A percentile compares a stretch with the other conserved stretches of the same genome.
phyloP scores from a whole-genome alignment of 37 sponge, comb jelly and placozoan genomes.

The Bolinopsis microptera region DNA sequence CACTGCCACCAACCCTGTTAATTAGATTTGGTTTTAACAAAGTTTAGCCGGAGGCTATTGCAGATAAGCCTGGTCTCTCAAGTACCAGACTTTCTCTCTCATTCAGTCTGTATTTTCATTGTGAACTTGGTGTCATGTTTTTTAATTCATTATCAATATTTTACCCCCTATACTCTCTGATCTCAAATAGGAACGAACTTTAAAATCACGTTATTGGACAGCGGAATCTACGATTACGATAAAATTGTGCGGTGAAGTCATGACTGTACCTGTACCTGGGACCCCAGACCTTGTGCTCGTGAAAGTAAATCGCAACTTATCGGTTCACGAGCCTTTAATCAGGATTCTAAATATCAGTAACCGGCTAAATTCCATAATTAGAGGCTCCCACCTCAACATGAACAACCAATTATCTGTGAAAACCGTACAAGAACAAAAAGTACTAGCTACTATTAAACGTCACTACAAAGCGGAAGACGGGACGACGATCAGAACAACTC shows the following conservation, averaged over 20 bases:
- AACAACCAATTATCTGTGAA: too few species aligned
- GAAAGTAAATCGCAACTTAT: neutral
- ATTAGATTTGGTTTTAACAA: slow-evolving; percentile 7
- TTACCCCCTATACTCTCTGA: neutral
- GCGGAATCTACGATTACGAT: neutral
- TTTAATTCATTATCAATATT: neutral
- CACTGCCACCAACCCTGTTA: neutral
- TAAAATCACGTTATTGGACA: neutral
- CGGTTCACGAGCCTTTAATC: neutral
- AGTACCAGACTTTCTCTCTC: neutral
- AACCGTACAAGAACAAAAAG: too few species aligned
- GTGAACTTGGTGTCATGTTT: neutral
- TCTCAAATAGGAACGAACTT: neutral
- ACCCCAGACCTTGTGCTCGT: neutral
- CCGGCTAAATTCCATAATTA: neutral
- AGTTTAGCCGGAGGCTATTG: neutral
- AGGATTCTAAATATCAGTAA: neutral
- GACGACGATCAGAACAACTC: too few species aligned
- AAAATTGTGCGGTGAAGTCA: neutral
- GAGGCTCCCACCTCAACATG: too few species aligned
- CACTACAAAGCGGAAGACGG: too few species aligned
- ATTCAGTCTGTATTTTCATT: neutral
- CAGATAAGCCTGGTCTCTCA: neutral
- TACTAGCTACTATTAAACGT: too few species aligned
- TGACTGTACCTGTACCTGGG: neutral